Evolutionary conservation across 1,140 invertebrate species (phyloP).

Genomic region (Contarinia nasturtii): DNA sequence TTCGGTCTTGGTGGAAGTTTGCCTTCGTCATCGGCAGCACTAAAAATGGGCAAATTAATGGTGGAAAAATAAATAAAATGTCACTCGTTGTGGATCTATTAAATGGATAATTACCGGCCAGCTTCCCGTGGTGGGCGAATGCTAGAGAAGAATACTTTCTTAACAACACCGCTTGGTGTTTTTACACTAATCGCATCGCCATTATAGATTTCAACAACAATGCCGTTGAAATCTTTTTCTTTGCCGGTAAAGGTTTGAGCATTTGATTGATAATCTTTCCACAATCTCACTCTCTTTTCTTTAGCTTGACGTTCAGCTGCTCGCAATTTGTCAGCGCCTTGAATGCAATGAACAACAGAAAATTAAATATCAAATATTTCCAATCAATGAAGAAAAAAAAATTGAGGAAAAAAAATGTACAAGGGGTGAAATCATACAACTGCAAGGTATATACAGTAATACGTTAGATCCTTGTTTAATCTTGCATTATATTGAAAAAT

Average conservation of each 20-base stretch:
- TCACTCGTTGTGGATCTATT: slow-evolving; percentile 5
- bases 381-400: too few species aligned
- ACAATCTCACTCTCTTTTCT: slow-evolving; percentile 65
- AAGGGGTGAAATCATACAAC: slow-evolving; percentile 23
- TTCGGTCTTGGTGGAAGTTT: slow-evolving; percentile 38
- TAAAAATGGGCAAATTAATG: too few species aligned
- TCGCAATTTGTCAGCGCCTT: slow-evolving; percentile 64
- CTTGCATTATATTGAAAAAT: slow-evolving; percentile 4
- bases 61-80: too few species aligned
- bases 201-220: slow-evolving; percentile 82
- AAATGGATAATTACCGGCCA: slow-evolving; percentile 19
- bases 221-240: slow-evolving; percentile 69
- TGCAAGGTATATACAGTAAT: slow-evolving; percentile 2
- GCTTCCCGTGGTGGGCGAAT: slow-evolving; percentile 75
- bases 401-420: slow-evolving; percentile 9
- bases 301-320: slow-evolving; percentile 74
- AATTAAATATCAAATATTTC: too few species aligned
- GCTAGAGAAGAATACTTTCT: slow-evolving; percentile 91
- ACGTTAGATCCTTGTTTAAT: slow-evolving; percentile 7
- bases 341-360: background rate
- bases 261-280: slow-evolving; percentile 65
- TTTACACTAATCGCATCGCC: slow-evolving; percentile 85
- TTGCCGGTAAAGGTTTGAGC: slow-evolving; percentile 48
- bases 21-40: slow-evolving; percentile 34
- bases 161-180: slow-evolving; percentile 49